A percentile compares a stretch with the other conserved stretches of the same genome.
phyloP scores from a whole-genome alignment of 2,797 vertebrate species.

The Orestias chungarensis region DNA sequence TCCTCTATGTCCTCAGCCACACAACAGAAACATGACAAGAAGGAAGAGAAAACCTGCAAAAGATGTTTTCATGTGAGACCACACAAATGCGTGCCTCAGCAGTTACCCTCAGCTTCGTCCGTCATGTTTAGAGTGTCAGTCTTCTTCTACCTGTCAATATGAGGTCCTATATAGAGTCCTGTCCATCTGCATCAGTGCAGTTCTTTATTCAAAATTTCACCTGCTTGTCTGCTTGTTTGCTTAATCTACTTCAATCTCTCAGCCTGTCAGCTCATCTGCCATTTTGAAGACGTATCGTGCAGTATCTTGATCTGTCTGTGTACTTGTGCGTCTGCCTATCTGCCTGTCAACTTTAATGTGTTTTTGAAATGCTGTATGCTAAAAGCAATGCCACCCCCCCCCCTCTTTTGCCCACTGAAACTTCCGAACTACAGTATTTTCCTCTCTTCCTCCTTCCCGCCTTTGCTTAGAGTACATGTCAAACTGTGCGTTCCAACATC shows the following conservation, averaged over 20 bases:
- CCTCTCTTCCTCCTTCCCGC: neutral
- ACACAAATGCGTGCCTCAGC: conserved; percentile 23
- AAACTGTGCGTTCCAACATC: conserved; percentile 19
- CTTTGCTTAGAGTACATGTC: conserved; percentile 7
- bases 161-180: conserved; percentile 19
- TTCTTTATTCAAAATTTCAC: conserved; percentile 40
- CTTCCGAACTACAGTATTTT: conserved; percentile 20
- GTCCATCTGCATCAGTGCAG: conserved; percentile 31
- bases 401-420: conserved; percentile 10
- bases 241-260: conserved; percentile 38
- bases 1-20: neutral
- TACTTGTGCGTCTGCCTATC: conserved; percentile 14
- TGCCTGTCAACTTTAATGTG: conserved; percentile 31
- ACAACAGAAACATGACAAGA: neutral
- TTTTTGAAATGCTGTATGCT: conserved; percentile 29
- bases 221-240: conserved; percentile 47
- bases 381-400: conserved; percentile 5
- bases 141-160: conserved; percentile 22
- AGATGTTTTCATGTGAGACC: neutral
- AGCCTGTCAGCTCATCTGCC: conserved; percentile 41
- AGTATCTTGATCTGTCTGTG: conserved; percentile 39
- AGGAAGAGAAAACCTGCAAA: conserved; percentile 13
- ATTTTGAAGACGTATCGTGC: conserved; percentile 39
- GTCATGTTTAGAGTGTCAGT: conserved; percentile 22
- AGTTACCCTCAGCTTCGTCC: conserved; percentile 6